Percentiles rank a stretch among this genome's conserved stretches.
Evolutionary conservation across 2,113 vertebrate species (phyloP).

Genomic region (Mixornis gularis): DNA sequence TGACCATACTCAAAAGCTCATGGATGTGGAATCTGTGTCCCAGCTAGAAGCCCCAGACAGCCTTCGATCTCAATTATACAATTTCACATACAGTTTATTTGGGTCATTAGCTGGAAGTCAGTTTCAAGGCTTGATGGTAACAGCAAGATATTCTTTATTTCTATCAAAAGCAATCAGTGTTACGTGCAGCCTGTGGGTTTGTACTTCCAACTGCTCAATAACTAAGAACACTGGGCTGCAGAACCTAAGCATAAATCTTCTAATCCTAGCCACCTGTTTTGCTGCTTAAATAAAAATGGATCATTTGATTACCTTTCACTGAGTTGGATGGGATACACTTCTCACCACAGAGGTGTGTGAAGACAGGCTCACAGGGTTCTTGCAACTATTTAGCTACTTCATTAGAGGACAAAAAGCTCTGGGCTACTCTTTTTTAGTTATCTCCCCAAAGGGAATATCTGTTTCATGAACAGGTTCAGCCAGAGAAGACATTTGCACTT

Average conservation of each 20-base stretch:
- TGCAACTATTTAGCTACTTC: background rate
- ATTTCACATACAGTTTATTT: slow-evolving; percentile 64
- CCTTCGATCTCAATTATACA: slow-evolving; percentile 52
- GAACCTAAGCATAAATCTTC: background rate
- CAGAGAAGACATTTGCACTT: background rate
- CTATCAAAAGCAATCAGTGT: background rate
- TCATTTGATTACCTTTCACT: background rate
- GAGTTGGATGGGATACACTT: background rate
- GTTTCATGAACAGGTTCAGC: background rate
- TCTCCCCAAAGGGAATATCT: background rate
- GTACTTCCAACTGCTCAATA: background rate
- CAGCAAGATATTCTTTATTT: slow-evolving; percentile 44
- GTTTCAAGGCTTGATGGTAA: slow-evolving; percentile 34
- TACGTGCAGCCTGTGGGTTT: background rate
- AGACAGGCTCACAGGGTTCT: background rate
- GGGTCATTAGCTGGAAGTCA: slow-evolving; percentile 55
- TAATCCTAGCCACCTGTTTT: background rate
- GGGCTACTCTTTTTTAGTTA: background rate
- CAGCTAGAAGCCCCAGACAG: slow-evolving; percentile 25
- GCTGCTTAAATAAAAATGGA: background rate
- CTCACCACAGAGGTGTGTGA: background rate
- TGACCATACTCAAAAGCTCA: slow-evolving; percentile 70
- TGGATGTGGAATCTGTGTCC: slow-evolving; percentile 51
- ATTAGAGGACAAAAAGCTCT: background rate
- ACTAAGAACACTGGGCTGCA: background rate